phyloP scores from a whole-genome alignment of 1,140 invertebrate species.

The Aporrectodea caliginosa region DNA sequence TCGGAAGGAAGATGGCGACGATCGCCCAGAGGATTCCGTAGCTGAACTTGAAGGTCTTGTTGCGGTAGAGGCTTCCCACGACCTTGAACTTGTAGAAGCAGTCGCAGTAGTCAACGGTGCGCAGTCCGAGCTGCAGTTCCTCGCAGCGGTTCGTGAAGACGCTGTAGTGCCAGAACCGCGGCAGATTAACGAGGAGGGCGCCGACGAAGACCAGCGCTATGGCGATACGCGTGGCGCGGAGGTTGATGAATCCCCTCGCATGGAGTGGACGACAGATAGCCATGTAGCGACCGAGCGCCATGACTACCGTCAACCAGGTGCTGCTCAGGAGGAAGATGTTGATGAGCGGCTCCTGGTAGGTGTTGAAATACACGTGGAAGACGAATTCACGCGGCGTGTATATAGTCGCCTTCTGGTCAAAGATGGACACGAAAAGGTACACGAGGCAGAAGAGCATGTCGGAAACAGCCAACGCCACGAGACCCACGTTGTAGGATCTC shows the following conservation, averaged over 20 bases:
- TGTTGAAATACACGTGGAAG: conserved; percentile 43
- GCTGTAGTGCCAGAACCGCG: conserved; percentile 47
- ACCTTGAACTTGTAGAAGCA: conserved; percentile 15
- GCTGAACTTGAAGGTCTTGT: conserved; percentile 35
- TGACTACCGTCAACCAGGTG: conserved; percentile 52
- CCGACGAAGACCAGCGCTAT: conserved; percentile 45
- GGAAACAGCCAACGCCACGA: conserved; percentile 50
- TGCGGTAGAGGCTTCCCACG: background rate
- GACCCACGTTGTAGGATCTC: conserved; percentile 49
- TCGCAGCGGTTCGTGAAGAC: conserved; percentile 35
- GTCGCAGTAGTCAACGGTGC: background rate
- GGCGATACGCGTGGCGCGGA: conserved; percentile 42
- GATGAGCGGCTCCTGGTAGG: conserved; percentile 45
- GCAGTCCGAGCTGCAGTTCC: background rate
- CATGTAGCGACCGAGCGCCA: conserved; percentile 52
- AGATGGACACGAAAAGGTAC: conserved; percentile 3
- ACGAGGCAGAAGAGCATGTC: conserved; percentile 52
- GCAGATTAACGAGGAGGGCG: conserved; percentile 48
- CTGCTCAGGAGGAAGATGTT: conserved; percentile 52
- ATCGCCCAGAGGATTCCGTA: conserved; percentile 47
- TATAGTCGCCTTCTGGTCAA: conserved; percentile 1
- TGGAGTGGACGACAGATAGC: conserved; percentile 53
- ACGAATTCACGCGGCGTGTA: background rate
- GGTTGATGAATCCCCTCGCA: conserved; percentile 46
- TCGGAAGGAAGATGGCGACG: conserved; percentile 33